Evolutionary conservation across 2,797 vertebrate genomes (phyloP).

Genomic region (Anomalospiza imberbis): DNA sequence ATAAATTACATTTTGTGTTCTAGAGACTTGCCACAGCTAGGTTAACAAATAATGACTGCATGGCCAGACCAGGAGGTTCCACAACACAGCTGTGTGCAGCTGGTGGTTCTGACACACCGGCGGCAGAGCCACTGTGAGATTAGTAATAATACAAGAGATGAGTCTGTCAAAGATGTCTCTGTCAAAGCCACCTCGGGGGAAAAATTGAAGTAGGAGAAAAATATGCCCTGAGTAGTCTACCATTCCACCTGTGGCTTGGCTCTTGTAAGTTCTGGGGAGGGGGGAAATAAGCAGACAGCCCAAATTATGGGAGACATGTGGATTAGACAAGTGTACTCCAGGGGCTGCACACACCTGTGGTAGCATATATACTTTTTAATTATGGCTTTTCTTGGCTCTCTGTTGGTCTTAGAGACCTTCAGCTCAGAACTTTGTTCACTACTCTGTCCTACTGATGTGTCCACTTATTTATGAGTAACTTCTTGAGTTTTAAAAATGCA

Average conservation of each 20-base stretch:
- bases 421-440: background rate
- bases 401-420: background rate
- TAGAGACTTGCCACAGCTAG: background rate
- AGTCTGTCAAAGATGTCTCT: too few relatives aligned
- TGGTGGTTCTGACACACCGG: rapidly evolving
- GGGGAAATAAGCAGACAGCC: background rate
- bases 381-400: background rate
- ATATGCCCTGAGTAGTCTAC: background rate
- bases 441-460: background rate
- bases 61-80: background rate
- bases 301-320: background rate
- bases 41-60: background rate
- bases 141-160: too few relatives aligned
- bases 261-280: background rate
- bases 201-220: background rate
- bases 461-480: background rate
- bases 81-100: background rate
- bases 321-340: background rate
- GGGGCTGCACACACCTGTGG: background rate
- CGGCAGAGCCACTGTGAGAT: background rate
- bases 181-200: background rate
- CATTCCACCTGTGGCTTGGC: background rate
- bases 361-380: background rate
- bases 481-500: background rate
- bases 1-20: background rate